phyloP scores from a whole-genome alignment of 2,888 invertebrate genomes.

The Eumacrocentrus americanus region DNA sequence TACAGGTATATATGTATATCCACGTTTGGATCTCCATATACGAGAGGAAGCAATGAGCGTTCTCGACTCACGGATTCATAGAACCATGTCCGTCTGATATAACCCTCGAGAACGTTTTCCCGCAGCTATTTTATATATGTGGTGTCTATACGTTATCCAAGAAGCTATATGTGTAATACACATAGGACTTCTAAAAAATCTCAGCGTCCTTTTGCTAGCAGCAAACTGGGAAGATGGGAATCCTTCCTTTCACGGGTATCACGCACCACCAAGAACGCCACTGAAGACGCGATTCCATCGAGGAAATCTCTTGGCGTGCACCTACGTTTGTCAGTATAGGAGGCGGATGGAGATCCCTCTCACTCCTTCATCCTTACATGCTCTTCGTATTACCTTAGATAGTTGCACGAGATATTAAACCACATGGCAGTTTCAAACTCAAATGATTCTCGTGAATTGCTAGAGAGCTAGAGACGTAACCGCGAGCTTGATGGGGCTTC shows the following conservation, averaged over 20 bases:
- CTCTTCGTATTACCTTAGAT: slow-evolving; percentile 3
- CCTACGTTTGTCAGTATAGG: slow-evolving; percentile 1
- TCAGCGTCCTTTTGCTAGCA: neutral
- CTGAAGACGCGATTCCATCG: slow-evolving; percentile 11
- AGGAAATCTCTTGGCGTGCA: slow-evolving; percentile 5
- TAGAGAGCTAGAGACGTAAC: neutral
- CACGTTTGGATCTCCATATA: neutral
- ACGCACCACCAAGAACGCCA: neutral
- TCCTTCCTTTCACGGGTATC: neutral
- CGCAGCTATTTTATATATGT: neutral
- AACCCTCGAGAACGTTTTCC: neutral
- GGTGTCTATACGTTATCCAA: neutral
- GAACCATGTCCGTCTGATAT: neutral
- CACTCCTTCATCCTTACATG: neutral
- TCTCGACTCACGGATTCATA: neutral
- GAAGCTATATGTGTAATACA: neutral
- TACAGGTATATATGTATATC: neutral
- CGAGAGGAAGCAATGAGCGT: neutral
- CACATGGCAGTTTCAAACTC: slow-evolving; percentile 23
- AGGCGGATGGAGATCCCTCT: neutral
- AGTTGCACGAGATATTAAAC: slow-evolving; percentile 15
- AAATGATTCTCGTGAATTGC: slow-evolving; percentile 15
- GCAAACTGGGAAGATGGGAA: neutral
- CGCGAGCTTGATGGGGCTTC: neutral
- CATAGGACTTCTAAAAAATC: neutral